phyloP scores from a whole-genome alignment of 2,888 invertebrate species.

The Drosophila birchii region DNA sequence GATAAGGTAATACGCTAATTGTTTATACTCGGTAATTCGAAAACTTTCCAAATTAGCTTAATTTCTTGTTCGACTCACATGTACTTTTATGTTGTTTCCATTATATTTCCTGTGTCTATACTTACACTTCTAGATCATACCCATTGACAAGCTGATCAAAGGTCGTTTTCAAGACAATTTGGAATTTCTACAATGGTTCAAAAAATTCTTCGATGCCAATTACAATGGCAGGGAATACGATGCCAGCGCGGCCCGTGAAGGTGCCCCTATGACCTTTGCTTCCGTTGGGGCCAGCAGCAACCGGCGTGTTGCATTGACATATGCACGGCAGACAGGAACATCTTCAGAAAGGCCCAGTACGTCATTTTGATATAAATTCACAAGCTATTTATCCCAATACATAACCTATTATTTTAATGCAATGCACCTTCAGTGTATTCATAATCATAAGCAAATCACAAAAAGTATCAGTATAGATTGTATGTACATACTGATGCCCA shows the following conservation, averaged over 20 bases:
- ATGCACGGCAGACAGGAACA: constrained; percentile 45
- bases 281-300: constrained; percentile 67
- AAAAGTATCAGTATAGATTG: too few species aligned
- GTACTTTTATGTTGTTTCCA: too few species aligned
- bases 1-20: constrained; percentile 99
- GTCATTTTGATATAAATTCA: not conserved
- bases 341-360: constrained; percentile 24
- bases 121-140: constrained; percentile 84
- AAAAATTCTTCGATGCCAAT: constrained; percentile 99
- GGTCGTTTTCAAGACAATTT: constrained; percentile 99
- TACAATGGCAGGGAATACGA: constrained; percentile 98
- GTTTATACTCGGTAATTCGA: too few species aligned
- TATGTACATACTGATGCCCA: constrained; percentile 30
- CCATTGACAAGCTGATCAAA: constrained; percentile 91
- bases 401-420: not conserved
- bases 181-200: constrained; percentile 99
- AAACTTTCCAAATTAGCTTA: too few species aligned
- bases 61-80: too few species aligned
- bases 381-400: not conserved
- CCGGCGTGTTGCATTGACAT: constrained; percentile 74
- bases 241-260: constrained; percentile 93
- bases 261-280: constrained; percentile 93
- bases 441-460: too few species aligned
- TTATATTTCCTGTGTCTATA: not conserved
- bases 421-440: too few species aligned